These are phyloP conservation scores for Lonchura striata DNA, from an alignment of 2,113 vertebrate genomes.

Conservation along the genomic window DNA sequence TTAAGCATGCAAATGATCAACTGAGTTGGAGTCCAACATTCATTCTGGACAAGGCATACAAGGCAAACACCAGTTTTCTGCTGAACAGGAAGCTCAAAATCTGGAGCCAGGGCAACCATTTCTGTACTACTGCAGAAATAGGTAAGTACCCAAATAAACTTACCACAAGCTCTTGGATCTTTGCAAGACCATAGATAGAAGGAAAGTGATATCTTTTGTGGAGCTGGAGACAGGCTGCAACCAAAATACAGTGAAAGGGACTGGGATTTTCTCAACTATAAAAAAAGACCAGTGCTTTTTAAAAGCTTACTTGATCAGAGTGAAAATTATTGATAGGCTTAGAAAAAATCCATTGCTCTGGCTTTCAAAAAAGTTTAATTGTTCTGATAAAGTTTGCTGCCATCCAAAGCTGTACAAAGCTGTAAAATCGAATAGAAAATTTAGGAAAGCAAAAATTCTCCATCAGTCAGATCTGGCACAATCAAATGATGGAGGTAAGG, in stretches of 20 bases:
- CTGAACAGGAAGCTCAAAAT: not conserved
- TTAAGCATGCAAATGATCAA: not conserved
- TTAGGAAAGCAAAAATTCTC: not conserved
- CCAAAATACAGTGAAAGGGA: not conserved
- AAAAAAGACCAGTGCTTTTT: not conserved
- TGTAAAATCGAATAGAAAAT: not conserved
- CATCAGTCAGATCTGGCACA: not conserved
- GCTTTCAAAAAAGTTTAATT: not conserved
- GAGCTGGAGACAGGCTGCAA: not conserved
- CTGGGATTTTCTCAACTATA: not conserved
- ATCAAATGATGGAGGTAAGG: not conserved
- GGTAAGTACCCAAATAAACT: not conserved
- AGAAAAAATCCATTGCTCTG: not conserved
- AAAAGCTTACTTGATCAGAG: not conserved
- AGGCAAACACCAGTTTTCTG: not conserved
- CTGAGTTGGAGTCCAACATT: not conserved
- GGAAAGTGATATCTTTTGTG: not conserved
- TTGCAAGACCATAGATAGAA: not conserved
- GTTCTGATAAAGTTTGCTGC: not conserved
- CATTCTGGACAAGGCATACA: not conserved
- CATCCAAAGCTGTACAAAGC: not conserved
- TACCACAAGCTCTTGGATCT: not conserved
- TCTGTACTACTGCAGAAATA: not conserved
- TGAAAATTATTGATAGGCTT: not conserved
- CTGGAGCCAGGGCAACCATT: not conserved